These are phyloP conservation scores for Sebastes iracundus DNA, from an alignment of 2,797 vertebrate genomes.

Conservation along the genomic window DNA sequence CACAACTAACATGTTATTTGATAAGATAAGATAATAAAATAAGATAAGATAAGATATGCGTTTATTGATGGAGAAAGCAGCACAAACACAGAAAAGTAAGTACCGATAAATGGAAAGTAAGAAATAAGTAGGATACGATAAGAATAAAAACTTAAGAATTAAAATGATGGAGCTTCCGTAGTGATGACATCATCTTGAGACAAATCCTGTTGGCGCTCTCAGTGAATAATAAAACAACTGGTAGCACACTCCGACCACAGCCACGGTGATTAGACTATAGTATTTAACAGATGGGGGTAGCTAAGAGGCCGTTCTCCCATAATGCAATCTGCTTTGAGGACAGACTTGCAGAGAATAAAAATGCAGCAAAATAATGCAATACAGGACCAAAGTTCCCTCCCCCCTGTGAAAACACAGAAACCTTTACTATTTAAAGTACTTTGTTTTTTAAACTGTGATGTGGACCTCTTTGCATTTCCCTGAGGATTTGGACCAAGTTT, in stretches of 20 bases:
- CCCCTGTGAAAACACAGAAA: neutral
- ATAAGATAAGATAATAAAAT: too few species aligned
- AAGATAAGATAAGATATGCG: too few species aligned
- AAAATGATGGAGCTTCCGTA: too few species aligned
- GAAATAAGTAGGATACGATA: too few species aligned
- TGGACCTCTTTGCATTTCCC: neutral
- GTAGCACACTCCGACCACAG: neutral
- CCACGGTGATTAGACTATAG: too few species aligned
- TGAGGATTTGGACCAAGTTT: neutral
- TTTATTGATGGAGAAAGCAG: too few species aligned
- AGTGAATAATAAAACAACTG: neutral
- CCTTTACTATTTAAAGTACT: neutral
- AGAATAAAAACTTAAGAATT: too few species aligned
- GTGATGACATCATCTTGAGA: too few species aligned
- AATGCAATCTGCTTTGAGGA: neutral
- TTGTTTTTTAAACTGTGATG: neutral
- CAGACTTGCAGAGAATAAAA: neutral
- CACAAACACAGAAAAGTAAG: too few species aligned
- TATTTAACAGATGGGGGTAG: neutral
- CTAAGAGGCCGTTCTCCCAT: neutral
- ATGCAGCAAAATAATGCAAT: neutral
- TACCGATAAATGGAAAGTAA: too few species aligned
- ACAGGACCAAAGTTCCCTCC: too few species aligned
- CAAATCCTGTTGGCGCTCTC: neutral
- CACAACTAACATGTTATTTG: too few species aligned